Evolutionary conservation across 2,797 vertebrate species (phyloP).

Genomic region (Avahi laniger): DNA sequence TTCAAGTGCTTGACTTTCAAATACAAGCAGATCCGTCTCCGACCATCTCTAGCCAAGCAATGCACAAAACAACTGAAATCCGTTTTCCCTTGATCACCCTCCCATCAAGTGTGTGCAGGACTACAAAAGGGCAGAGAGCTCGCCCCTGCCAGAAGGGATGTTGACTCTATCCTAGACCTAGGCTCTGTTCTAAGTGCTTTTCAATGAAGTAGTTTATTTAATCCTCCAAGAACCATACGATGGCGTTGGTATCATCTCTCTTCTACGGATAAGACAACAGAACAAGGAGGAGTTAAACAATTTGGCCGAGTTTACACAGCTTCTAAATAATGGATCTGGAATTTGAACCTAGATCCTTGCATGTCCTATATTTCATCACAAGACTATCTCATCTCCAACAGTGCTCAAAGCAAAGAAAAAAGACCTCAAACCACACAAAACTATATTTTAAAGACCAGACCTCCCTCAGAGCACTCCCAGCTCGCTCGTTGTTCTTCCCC

Average conservation of each 20-base stretch:
- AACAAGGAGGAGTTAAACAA: slow-evolving; percentile 14
- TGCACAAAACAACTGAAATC: background rate
- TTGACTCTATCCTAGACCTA: background rate
- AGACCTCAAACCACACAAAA: background rate
- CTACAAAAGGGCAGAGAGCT: accelerated
- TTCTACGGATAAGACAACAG: background rate
- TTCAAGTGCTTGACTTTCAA: background rate
- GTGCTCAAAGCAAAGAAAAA: background rate
- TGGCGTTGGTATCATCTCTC: background rate
- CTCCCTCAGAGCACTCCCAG: background rate
- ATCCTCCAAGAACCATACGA: background rate
- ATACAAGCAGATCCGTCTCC: background rate
- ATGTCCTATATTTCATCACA: background rate
- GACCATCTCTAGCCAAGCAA: background rate
- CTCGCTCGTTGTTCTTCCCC: background rate
- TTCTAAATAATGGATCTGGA: background rate
- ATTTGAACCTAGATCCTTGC: background rate
- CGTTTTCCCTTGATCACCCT: background rate
- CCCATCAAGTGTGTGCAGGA: accelerated
- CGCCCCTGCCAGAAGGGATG: background rate
- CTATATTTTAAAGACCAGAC: background rate
- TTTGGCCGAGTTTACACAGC: background rate
- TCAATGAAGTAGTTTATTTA: background rate
- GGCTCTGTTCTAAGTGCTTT: background rate
- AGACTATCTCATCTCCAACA: background rate